Conservation (phyloP, 2,888 invertebrate species). For the Noctua janthina region DNA sequence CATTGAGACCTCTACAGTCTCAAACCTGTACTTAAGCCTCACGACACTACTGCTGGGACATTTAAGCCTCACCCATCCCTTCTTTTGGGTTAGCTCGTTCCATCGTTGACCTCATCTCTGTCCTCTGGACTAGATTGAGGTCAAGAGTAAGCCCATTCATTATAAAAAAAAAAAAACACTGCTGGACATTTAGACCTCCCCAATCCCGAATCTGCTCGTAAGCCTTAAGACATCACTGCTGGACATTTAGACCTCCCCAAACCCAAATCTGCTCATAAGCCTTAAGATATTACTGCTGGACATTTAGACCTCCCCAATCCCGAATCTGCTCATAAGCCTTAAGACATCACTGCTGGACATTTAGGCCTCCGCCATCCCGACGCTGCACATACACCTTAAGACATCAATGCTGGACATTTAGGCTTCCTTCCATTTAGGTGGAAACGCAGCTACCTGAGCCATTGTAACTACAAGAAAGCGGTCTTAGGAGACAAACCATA, state of each 20-base stretch:
- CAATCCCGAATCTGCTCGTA: background rate
- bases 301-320: background rate
- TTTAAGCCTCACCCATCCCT: background rate
- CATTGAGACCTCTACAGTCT: background rate
- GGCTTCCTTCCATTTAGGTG: too few relatives aligned
- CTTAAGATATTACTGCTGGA: background rate
- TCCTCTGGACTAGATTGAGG: too few relatives aligned
- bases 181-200: too few relatives aligned
- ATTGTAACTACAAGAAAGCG: background rate
- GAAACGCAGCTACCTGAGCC: background rate
- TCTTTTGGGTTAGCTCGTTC: too few relatives aligned
- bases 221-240: too few relatives aligned
- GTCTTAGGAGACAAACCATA: background rate
- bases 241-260: background rate
- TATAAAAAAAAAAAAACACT: too few relatives aligned
- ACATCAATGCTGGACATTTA: background rate
- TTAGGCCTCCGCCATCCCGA: rapidly evolving
- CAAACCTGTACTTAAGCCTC: background rate
- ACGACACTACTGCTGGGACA: background rate
- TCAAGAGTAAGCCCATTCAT: too few relatives aligned
- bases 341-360: background rate
- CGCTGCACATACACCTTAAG: background rate
- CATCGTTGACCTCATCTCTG: too few relatives aligned
- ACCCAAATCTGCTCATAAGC: background rate
- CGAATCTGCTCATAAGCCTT: background rate